Base-by-base conservation (phyloP, 2,113 vertebrate genomes). In the Lichenostomus cassidix region DNA sequence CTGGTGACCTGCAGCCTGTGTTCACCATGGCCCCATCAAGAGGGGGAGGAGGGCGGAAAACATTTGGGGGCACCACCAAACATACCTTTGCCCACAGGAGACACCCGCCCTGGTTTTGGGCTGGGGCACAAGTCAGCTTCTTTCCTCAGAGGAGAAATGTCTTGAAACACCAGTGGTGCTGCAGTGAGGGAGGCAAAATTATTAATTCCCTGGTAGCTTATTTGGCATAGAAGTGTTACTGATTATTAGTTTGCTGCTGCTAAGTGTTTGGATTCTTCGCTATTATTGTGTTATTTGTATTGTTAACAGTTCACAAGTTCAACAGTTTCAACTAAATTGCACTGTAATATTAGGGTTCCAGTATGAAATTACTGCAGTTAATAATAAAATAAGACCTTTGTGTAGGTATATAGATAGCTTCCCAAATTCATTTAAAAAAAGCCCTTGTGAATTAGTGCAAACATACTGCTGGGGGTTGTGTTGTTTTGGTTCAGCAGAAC, bases 281-380 rank as follows among this genome's bases (percentile, higher is more conserved):
- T 70, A 50, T 83, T 92, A 83, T 91, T 91, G 78, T 55, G 53
- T 87, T 95, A 62, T 90, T 96, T 94, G 74, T 89, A 91, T 95
- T 97, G 81, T 97, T 97, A 90, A 87, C 78, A 86, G 88, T 95
- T 95, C 91, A 49, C 75, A 96, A 96, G 95, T 93, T 92, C 93
- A 92, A 58, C 75, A 83, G 78, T 92, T 95, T 69, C 80, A 77
- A 42, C 71, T 84, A 94, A 94, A 96, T 95, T 90, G 93, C 87
- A 7, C 83, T 94, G 10, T 95, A 94, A 95, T 94, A 70, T 96
- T 87, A 94, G 94, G 87, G 77, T 88, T 92, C 85, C 73, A 63
- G 74, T 87, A 82, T 7, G 20, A 92, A 91, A 95, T 91, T 91
- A 77, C 86, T 59, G 75, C 63, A 83, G 82, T 69, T 95, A 92